Base-by-base conservation (phyloP, 2,113 vertebrate species). In the Chiloscyllium plagiosum region DNA sequence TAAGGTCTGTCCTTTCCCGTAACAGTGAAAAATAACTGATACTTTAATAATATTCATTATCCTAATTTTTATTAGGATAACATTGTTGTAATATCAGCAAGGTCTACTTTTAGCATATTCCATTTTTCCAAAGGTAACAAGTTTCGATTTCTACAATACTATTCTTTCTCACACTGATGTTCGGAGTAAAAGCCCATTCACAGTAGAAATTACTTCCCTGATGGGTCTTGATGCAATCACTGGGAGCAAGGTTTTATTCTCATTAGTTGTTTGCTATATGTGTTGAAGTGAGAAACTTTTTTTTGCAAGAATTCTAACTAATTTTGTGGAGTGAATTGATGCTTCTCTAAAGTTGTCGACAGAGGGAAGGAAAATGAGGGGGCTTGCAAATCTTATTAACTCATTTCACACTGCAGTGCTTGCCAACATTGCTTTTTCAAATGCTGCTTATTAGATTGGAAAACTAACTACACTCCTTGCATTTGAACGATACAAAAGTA, bases 171-270 rank as follows among this genome's bases (percentile, higher is more conserved):
- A 94, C 92, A 94, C 66, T 33, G 29, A 61, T 61, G 86, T 33
- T 24, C 61, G 33, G 24, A 69, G 92, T 69, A 68, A 69, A 42
- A 26, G 12, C 50, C 42, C 50, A 89, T 89, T 89, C 50, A 29
- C 86, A 89, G 52, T 90, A 15, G 87, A 90, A 90, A 61, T 90
- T 87, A 61, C 52, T 90, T 56, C 87, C n/a, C 52, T 61, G 87
- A 61, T 56, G 85, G 85, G 47, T 24, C 47, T 47, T 83, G 15
- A 22, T 83, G 20, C 37, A 83, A 83, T 83, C 20, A 83, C 80
- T 83, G 37, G 80, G 80, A 83, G 80, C 17, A 47, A 17, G 19
- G 37, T 5, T 83, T 83, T 47, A 19, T 83, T 83, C 24, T 52
- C 42, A 52, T 52, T 47, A 89, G 24, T 56, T 7, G 8, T 4